Evolutionary conservation across 2,113 vertebrate genomes (phyloP).

Genomic region (Mesitornis unicolor): DNA sequence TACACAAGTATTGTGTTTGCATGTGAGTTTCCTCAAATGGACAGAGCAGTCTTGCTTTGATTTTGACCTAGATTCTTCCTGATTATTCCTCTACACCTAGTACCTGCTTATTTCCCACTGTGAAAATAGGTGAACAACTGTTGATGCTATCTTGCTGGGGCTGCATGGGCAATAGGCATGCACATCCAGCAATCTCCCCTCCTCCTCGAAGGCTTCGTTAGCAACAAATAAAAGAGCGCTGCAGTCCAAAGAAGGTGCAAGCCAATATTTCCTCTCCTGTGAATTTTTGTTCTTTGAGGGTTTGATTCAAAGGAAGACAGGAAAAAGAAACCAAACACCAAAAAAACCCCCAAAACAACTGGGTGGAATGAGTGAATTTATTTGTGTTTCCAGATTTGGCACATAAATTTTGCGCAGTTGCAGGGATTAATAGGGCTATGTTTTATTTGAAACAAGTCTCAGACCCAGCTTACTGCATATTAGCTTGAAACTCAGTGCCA

Average conservation of each 20-base stretch:
- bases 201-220: background rate
- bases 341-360: too few relatives aligned
- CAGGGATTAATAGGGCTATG: background rate
- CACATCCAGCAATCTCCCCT: background rate
- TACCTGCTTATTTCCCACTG: slow-evolving; percentile 67
- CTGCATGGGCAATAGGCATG: background rate
- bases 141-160: slow-evolving; percentile 57
- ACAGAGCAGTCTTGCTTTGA: slow-evolving; percentile 53
- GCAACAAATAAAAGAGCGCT: background rate
- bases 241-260: background rate
- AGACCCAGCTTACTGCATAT: background rate
- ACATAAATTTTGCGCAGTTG: background rate
- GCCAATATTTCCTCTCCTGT: background rate
- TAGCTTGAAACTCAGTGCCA: background rate
- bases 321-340: background rate
- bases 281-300: background rate
- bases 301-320: background rate
- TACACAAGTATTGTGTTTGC: slow-evolving; percentile 25
- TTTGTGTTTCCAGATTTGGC: background rate
- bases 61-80: slow-evolving; percentile 70
- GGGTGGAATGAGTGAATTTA: background rate
- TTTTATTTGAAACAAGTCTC: background rate
- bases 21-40: slow-evolving; percentile 42
- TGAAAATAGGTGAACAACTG: slow-evolving; percentile 70
- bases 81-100: slow-evolving; percentile 57